phyloP scores from a whole-genome alignment of 35 echinoderm and acorn worm species.

The Patiria miniata region DNA sequence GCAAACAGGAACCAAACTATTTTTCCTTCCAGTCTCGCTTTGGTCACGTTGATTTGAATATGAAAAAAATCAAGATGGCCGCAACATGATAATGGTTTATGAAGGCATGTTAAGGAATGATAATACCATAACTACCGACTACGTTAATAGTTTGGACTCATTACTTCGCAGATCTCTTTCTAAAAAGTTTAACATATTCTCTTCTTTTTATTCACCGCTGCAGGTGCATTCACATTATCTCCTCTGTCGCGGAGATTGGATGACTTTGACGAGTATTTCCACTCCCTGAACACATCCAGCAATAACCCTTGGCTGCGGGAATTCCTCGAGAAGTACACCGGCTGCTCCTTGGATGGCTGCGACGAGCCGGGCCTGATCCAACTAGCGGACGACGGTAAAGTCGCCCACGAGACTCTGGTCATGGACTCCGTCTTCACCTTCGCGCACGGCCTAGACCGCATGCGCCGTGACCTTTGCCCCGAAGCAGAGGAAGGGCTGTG shows the following conservation, averaged over 20 bases:
- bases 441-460: slow-evolving; percentile 66
- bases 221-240: slow-evolving; percentile 61
- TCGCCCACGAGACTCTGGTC: slow-evolving; percentile 81
- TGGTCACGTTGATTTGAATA: no score
- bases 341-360: slow-evolving; percentile 22
- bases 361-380: not conserved
- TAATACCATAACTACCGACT: no score
- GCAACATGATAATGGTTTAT: no score
- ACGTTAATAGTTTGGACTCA: no score
- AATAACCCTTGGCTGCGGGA: slow-evolving; percentile 80
- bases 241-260: slow-evolving; percentile 54
- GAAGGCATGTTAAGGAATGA: no score
- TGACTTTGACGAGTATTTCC: slow-evolving; percentile 73
- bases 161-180: no score
- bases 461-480: slow-evolving; percentile 59
- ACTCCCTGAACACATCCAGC: slow-evolving; percentile 18
- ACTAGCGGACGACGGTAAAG: slow-evolving; percentile 35
- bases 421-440: slow-evolving; percentile 82
- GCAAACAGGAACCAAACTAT: no score
- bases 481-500: slow-evolving; percentile 44
- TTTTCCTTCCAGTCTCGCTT: no score
- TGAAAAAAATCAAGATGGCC: no score
- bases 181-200: not conserved
- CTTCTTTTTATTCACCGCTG: not conserved
- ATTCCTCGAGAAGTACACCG: slow-evolving; percentile 63